phyloP scores from a whole-genome alignment of 2,797 vertebrate species.

The Gouania willdenowi region DNA sequence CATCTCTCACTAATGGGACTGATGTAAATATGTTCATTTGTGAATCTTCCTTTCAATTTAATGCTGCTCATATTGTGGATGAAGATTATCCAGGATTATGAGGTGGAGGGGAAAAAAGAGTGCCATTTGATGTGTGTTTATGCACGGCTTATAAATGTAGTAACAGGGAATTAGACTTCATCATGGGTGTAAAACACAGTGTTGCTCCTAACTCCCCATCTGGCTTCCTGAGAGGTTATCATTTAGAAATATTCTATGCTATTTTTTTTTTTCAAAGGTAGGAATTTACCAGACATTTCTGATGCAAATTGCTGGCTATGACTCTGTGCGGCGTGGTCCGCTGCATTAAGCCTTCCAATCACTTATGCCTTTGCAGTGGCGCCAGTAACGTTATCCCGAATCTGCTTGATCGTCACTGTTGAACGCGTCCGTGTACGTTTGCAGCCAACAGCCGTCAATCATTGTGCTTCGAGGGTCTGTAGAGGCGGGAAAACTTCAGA shows the following conservation, averaged over 20 bases:
- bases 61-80: conserved; percentile 67
- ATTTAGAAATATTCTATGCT: conserved; percentile 67
- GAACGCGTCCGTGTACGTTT: conserved; percentile 54
- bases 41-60: conserved; percentile 70
- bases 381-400: conserved; percentile 49
- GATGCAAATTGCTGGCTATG: conserved; percentile 74
- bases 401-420: conserved; percentile 46
- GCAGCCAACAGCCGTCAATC: conserved; percentile 42
- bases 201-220: conserved; percentile 39
- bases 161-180: conserved; percentile 67
- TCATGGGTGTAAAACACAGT: conserved; percentile 47
- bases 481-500: conserved; percentile 46
- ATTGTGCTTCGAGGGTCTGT: conserved; percentile 41
- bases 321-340: conserved; percentile 57
- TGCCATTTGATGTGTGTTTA: conserved; percentile 70
- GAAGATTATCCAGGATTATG: conserved; percentile 79
- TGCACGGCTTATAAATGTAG: conserved; percentile 63
- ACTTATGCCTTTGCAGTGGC: conserved; percentile 46
- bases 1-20: conserved; percentile 70
- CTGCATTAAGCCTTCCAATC: conserved; percentile 71
- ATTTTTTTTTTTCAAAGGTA: conserved; percentile 72
- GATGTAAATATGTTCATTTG: conserved; percentile 79
- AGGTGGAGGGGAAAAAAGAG: conserved; percentile 53
- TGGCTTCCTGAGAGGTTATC: conserved; percentile 60
- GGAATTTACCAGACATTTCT: conserved; percentile 72